A percentile compares a stretch with the other conserved stretches of the same genome.
phyloP scores from a whole-genome alignment of 92 coral and sea anemone genomes.

The Plumapathes pennacea region DNA sequence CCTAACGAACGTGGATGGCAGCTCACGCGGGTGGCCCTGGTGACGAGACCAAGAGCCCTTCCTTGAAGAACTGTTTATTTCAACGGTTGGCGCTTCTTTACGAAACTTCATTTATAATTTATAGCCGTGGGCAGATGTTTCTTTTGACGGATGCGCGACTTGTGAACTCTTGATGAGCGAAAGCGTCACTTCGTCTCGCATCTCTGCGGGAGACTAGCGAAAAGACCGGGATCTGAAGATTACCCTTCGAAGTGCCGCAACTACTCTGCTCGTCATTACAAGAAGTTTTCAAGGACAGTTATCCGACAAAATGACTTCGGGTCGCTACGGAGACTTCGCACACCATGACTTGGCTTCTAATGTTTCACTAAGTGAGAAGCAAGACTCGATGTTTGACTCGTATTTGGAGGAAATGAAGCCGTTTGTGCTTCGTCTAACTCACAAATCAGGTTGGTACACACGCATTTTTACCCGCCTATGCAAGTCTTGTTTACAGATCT shows the following conservation, averaged over 20 bases:
- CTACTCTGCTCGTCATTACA: neutral
- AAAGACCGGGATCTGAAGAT: neutral
- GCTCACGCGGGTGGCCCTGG: too few relatives aligned
- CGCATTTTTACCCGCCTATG: too few relatives aligned
- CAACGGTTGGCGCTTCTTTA: conserved; percentile 82
- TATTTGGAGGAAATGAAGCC: conserved; percentile 93
- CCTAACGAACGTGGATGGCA: too few relatives aligned
- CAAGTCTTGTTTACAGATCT: too few relatives aligned
- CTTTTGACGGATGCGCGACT: conserved; percentile 7
- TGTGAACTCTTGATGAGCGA: too few relatives aligned
- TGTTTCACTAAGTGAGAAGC: conserved; percentile 81
- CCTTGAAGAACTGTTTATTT: conserved; percentile 4
- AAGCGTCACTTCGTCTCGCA: too few relatives aligned
- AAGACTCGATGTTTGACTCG: conserved; percentile 83
- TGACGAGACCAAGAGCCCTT: neutral
- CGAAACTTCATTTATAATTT: conserved; percentile 77
- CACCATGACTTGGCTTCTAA: conserved; percentile 50
- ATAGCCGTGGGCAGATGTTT: conserved; percentile 52
- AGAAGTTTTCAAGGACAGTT: conserved; percentile 11
- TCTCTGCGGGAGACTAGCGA: too few relatives aligned
- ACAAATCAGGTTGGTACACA: conserved; percentile 71
- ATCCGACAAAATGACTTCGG: conserved; percentile 58
- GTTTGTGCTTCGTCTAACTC: conserved; percentile 81
- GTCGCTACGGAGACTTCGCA: conserved; percentile 61
- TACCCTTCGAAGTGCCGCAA: neutral